phyloP scores from a whole-genome alignment of 1,140 invertebrate genomes.

The Geopemphigus sp. region DNA sequence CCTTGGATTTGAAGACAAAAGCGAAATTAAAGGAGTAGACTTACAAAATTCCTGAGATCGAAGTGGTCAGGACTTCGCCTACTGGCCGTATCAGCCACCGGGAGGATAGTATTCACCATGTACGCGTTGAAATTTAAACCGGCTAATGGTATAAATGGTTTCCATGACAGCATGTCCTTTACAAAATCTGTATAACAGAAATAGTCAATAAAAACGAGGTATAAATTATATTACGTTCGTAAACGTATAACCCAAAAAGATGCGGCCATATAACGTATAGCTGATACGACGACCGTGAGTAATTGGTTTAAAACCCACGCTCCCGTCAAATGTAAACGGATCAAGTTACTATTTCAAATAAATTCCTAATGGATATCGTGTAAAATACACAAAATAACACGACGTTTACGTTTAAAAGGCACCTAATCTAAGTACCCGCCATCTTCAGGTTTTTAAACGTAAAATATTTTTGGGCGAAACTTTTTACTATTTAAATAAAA shows the following conservation, averaged over 20 bases:
- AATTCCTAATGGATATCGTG: background rate
- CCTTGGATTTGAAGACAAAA: no score
- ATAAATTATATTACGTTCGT: background rate
- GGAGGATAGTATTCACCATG: slow-evolving; percentile 61
- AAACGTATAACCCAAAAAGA: no score
- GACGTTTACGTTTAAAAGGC: background rate
- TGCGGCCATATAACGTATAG: no score
- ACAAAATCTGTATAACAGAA: slow-evolving; percentile 60
- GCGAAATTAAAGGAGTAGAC: slow-evolving; percentile 15
- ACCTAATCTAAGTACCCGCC: background rate
- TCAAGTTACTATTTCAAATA: background rate
- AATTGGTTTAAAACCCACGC: slow-evolving; percentile 11
- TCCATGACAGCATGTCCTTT: slow-evolving; percentile 65
- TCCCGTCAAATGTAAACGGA: background rate
- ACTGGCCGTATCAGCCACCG: slow-evolving; percentile 57
- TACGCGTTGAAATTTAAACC: slow-evolving; percentile 72
- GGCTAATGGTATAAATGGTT: slow-evolving; percentile 66
- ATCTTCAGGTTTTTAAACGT: background rate
- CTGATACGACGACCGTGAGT: background rate
- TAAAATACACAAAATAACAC: background rate
- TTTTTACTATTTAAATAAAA: no score
- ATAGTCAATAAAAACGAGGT: background rate
- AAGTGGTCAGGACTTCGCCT: slow-evolving; percentile 57
- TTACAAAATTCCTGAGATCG: slow-evolving; percentile 55
- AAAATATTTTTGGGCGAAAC: background rate